phyloP scores from a whole-genome alignment of 2,888 invertebrate genomes.

The Mactromeris polynyma region DNA sequence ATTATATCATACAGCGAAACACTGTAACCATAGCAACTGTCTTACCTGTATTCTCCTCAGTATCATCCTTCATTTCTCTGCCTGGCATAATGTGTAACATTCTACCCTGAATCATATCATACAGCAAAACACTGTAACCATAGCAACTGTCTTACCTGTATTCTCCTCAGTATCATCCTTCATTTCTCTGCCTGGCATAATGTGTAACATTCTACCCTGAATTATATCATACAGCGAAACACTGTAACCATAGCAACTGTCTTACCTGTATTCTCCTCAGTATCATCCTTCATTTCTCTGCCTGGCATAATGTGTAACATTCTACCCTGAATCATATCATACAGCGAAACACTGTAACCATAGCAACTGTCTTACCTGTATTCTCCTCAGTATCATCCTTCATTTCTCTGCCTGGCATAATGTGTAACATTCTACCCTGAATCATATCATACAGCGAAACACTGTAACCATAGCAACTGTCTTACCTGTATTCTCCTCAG shows the following conservation, averaged over 20 bases:
- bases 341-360: too few species aligned
- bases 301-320: constrained; percentile 97
- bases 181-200: constrained; percentile 94
- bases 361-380: constrained; percentile 43
- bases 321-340: constrained; percentile 92
- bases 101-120: constrained; percentile 92
- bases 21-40: too few species aligned
- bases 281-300: constrained; percentile 90
- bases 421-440: constrained; percentile 95
- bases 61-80: constrained; percentile 90
- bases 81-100: constrained; percentile 97
- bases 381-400: constrained; percentile 85
- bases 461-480: too few species aligned
- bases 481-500: constrained; percentile 74
- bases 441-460: too few species aligned
- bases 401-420: constrained; percentile 94
- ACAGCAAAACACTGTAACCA: too few species aligned
- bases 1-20: too few species aligned
- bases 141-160: constrained; percentile 43
- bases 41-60: constrained; percentile 74
- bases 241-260: too few species aligned
- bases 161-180: constrained; percentile 85
- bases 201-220: constrained; percentile 95
- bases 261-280: constrained; percentile 74
- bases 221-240: too few species aligned